Evolutionary conservation across 2,113 vertebrate species (phyloP).

Genomic region (Picathartes gymnocephalus): DNA sequence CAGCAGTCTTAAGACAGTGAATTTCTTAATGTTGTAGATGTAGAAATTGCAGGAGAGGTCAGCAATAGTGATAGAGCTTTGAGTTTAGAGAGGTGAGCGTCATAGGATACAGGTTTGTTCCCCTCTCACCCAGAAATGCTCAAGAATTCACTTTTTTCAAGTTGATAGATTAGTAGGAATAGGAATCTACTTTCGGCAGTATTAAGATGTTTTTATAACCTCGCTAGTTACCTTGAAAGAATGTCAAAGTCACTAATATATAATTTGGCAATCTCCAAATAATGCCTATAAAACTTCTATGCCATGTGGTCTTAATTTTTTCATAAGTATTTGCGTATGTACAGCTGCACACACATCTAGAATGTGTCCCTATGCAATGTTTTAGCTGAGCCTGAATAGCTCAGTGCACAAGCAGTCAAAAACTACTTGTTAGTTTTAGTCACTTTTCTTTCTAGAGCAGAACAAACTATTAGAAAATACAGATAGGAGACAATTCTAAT

Average conservation of each 20-base stretch:
- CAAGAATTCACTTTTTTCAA: neutral
- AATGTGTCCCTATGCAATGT: neutral
- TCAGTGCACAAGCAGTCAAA: neutral
- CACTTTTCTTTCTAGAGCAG: neutral
- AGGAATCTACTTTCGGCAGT: neutral
- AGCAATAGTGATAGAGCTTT: neutral
- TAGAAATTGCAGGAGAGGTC: neutral
- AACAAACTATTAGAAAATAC: neutral
- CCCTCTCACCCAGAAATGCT: neutral
- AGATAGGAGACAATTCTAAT: neutral
- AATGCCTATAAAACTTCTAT: neutral
- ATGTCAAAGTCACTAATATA: neutral
- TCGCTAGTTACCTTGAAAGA: conserved; percentile 1
- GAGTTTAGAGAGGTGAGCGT: neutral
- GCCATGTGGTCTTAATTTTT: neutral
- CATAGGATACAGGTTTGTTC: neutral
- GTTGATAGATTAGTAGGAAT: neutral
- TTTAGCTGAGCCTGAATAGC: neutral
- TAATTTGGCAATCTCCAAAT: neutral
- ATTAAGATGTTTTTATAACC: conserved; percentile 16
- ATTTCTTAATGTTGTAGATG: neutral
- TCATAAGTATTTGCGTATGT: neutral
- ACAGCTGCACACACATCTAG: neutral
- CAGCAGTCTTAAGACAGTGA: neutral
- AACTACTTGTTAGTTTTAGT: neutral